Base-by-base conservation (phyloP, 1,140 invertebrate genomes). In the Lepidurus arcticus region DNA sequence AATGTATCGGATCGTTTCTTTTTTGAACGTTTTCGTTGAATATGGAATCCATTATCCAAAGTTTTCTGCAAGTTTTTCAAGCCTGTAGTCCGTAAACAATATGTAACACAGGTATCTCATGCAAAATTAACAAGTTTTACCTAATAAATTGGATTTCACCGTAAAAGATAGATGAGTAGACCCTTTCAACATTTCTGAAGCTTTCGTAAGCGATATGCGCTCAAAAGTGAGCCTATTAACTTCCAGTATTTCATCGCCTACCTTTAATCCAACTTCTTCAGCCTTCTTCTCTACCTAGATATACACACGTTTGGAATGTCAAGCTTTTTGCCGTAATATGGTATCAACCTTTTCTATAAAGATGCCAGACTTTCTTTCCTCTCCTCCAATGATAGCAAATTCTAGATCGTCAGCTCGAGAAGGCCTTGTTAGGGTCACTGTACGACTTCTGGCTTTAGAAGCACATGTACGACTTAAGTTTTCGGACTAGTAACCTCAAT, bases 171-270 rank as follows among this genome's bases (percentile, higher is more conserved):
- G 88, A 87, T 99, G 97, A 76, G 97, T 99, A 34, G 96, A 95
- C 53, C 94, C 92, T 79, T 92, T 90, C 1, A 99, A 89, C 75
- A 98, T 92, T 85, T 99, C 97, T 81, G 98, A 88, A 3, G 97
- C 97, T 83, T 92, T 90, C 24, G 92, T 90, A 83, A 95, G 92
- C 81, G 91, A 93, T 45, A 98, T 92, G 84, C 96, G 93, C 83
- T 95, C 91, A 85, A 99, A 98, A 82, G 92, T 97, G 83, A 97
- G 94, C 21, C 97, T 95, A 85, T 99, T 99, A 0, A 99, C 96
- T 87, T 98, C 95, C 77, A 99, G 87, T 80, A 98, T 94, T 87
- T 99, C 96, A 88, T 99, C 98, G 1, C 97, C 97, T 75, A 95
- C 88, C 85, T 98, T 98, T 21, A 99, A 86, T 1, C 98, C 97